phyloP scores from a whole-genome alignment of 2,113 vertebrate genomes.

The Scomber colias region DNA sequence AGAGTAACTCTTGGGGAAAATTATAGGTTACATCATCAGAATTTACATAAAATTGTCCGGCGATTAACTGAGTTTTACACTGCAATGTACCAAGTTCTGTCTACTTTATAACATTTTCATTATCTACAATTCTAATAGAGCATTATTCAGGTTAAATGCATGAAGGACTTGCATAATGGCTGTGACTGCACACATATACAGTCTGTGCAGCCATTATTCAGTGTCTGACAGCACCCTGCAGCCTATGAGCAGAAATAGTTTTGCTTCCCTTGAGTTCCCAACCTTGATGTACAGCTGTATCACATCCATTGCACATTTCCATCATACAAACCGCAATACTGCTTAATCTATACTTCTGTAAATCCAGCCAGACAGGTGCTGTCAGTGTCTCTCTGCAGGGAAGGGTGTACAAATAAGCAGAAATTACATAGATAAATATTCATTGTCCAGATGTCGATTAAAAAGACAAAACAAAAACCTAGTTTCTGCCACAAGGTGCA shows the following conservation, averaged over 20 bases:
- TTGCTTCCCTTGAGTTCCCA: neutral
- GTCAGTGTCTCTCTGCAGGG: conserved; percentile 18
- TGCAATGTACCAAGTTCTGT: conserved; percentile 33
- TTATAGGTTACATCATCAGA: conserved; percentile 51
- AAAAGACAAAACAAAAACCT: conserved; percentile 64
- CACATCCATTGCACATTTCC: neutral
- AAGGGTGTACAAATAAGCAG: conserved; percentile 26
- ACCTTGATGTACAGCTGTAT: neutral
- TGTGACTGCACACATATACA: conserved; percentile 4
- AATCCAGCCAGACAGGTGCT: conserved; percentile 13
- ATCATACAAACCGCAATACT: neutral
- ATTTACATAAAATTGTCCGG: conserved; percentile 60
- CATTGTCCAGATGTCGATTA: conserved; percentile 58
- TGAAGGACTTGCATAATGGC: conserved; percentile 59
- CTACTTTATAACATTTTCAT: conserved; percentile 38
- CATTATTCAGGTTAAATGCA: conserved; percentile 66
- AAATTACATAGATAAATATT: conserved; percentile 66
- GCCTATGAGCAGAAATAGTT: conserved; percentile 8
- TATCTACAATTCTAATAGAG: conserved; percentile 50
- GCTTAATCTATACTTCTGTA: conserved; percentile 24
- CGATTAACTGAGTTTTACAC: conserved; percentile 32
- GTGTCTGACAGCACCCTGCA: conserved; percentile 17
- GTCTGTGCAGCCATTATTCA: conserved; percentile 33
- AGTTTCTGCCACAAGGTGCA: conserved; percentile 52
- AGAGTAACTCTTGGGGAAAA: conserved; percentile 23